Conservation (phyloP, 2,888 invertebrate species). For the Yponomeuta sedellus region DNA sequence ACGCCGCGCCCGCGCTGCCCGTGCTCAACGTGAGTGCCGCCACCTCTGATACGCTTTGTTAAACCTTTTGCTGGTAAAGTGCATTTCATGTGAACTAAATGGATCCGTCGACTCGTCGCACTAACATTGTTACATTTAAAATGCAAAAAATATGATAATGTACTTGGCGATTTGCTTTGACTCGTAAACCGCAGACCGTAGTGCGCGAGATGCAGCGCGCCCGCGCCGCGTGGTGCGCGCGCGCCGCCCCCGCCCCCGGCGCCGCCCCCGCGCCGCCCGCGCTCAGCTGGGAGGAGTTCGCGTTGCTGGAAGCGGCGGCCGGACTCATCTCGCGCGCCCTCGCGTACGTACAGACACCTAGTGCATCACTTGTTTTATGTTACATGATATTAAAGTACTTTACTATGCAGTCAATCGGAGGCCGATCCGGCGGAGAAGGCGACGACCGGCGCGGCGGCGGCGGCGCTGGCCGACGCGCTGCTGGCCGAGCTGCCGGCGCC, state of each 20-base stretch:
- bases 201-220: slow-evolving; percentile 79
- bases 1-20: not conserved
- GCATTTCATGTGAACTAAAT: too few relatives aligned
- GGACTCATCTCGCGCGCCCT: not conserved
- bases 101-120: too few relatives aligned
- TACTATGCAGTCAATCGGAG: not conserved
- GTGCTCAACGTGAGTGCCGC: slow-evolving; percentile 22
- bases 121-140: too few relatives aligned
- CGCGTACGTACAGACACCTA: not conserved
- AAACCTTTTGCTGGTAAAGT: too few relatives aligned
- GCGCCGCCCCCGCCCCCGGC: slow-evolving; percentile 37
- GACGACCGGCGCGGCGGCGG: not conserved
- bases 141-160: too few relatives aligned
- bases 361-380: too few relatives aligned
- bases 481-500: slow-evolving; percentile 1
- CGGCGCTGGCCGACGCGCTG: not conserved
- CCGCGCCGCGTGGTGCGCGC: slow-evolving; percentile 66
- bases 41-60: too few relatives aligned
- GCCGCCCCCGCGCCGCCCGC: slow-evolving; percentile 23
- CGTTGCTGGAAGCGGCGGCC: slow-evolving; percentile 4
- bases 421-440: not conserved
- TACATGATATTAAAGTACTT: not conserved
- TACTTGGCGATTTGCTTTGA: too few relatives aligned
- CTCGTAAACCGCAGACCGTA: slow-evolving; percentile 67
- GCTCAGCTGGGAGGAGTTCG: slow-evolving; percentile 22